Percentiles rank a stretch among this genome's conserved stretches.
Conservation (phyloP, 1,140 invertebrate genomes). For the Oreohelix idahoensis region DNA sequence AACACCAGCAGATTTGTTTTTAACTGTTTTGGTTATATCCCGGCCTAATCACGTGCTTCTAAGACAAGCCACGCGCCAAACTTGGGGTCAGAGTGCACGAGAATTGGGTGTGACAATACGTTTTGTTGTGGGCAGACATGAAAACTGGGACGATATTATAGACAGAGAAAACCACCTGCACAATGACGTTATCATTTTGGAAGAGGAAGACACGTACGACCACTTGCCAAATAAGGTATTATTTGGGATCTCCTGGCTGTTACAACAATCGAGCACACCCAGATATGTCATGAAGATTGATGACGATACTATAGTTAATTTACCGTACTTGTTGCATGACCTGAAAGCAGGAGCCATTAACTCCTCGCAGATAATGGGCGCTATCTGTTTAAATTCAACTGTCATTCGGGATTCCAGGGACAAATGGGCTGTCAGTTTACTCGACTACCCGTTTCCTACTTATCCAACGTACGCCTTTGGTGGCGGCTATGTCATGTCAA, state of each 20-base stretch:
- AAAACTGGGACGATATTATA: conserved; percentile 67
- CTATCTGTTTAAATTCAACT: conserved; percentile 48
- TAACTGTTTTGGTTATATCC: conserved; percentile 35
- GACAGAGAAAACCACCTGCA: conserved; percentile 77
- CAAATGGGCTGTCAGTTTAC: conserved; percentile 60
- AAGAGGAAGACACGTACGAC: conserved; percentile 84
- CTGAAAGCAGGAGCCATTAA: conserved; percentile 41
- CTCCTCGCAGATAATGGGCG: conserved; percentile 41
- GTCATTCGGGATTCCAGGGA: conserved; percentile 51
- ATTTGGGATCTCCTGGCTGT: conserved; percentile 85
- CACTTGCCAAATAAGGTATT: conserved; percentile 91
- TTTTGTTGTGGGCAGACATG: conserved; percentile 42
- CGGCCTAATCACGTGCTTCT: conserved; percentile 34
- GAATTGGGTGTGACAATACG: background rate
- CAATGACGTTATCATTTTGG: conserved; percentile 85
- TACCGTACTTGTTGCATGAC: conserved; percentile 53
- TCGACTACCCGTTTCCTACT: conserved; percentile 55
- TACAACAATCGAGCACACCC: conserved; percentile 78
- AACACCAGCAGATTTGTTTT: background rate
- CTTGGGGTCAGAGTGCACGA: conserved; percentile 43
- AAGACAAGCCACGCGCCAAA: conserved; percentile 44
- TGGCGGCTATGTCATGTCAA: conserved; percentile 64
- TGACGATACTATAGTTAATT: conserved; percentile 76
- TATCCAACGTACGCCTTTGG: conserved; percentile 64
- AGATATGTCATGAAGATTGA: conserved; percentile 75